Conservation (phyloP, 2,797 vertebrate species). For the Enteromius unitaeniatus region DNA sequence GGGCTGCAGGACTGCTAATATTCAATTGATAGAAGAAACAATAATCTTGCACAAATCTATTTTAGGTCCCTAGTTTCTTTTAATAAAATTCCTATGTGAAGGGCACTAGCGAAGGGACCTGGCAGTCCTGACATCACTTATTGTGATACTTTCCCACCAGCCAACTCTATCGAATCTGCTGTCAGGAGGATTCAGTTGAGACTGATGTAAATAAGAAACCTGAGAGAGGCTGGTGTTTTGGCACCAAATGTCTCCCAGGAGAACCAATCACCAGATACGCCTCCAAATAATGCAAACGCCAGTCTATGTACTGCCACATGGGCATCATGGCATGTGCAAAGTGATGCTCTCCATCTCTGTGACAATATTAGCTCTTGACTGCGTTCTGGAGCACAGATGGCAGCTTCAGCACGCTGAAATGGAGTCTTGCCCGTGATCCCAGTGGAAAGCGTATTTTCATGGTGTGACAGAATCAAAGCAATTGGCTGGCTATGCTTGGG, state of each 20-base stretch:
- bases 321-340: conserved; percentile 1
- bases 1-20: background rate
- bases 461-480: conserved; percentile 36
- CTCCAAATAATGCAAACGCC: background rate
- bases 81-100: conserved; percentile 10
- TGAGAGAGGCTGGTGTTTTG: background rate
- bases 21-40: background rate
- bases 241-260: background rate
- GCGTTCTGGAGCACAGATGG: conserved; percentile 19
- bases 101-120: background rate
- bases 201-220: conserved; percentile 19
- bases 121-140: background rate
- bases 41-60: background rate
- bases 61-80: background rate
- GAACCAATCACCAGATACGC: background rate
- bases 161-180: conserved; percentile 8
- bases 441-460: conserved; percentile 40
- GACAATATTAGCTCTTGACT: conserved; percentile 23
- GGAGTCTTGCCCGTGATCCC: conserved; percentile 5
- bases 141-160: background rate
- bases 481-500: conserved; percentile 4
- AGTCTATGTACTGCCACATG: background rate
- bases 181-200: conserved; percentile 3
- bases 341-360: conserved; percentile 6
- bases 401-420: background rate